Percentiles rank a stretch among this genome's conserved stretches.
Conservation (phyloP, 2,888 invertebrate species). For the Chrysotoxum bicinctum region DNA sequence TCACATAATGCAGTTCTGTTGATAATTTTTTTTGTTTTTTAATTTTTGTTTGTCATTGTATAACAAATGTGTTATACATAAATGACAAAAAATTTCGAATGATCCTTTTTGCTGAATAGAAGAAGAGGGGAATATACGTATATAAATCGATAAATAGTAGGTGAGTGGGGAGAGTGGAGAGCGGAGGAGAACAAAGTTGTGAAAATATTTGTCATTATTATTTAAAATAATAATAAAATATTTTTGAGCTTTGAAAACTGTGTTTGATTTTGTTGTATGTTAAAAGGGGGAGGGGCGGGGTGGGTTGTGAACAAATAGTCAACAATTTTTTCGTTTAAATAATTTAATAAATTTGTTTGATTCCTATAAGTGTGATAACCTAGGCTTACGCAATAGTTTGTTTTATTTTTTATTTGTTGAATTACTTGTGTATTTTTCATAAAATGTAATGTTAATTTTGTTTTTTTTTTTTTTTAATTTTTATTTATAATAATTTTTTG, state of each 20-base stretch:
- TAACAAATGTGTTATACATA: slow-evolving; percentile 72
- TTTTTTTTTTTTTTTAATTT: slow-evolving; percentile 40
- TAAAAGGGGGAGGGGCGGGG: neutral
- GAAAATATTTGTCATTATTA: slow-evolving; percentile 57
- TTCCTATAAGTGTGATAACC: slow-evolving; percentile 72
- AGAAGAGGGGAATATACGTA: slow-evolving; percentile 18
- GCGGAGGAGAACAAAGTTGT: neutral
- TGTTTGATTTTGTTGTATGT: neutral
- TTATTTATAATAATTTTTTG: slow-evolving; percentile 20
- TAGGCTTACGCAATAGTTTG: slow-evolving; percentile 73
- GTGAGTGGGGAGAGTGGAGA: neutral
- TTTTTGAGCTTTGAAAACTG: neutral
- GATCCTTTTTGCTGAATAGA: slow-evolving; percentile 59
- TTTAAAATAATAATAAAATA: slow-evolving; percentile 67
- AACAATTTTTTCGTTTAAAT: slow-evolving; percentile 67
- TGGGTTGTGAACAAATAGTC: slow-evolving; percentile 9
- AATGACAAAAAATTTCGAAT: slow-evolving; percentile 72
- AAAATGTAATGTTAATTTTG: slow-evolving; percentile 61
- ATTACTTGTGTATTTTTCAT: slow-evolving; percentile 11
- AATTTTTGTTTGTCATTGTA: slow-evolving; percentile 69
- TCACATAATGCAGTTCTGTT: slow-evolving; percentile 62
- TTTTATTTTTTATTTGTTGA: slow-evolving; percentile 36
- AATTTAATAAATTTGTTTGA: slow-evolving; percentile 71
- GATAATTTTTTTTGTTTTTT: slow-evolving; percentile 21
- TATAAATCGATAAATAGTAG: slow-evolving; percentile 1